Evolutionary conservation across 2,888 invertebrate species (phyloP), one percentile per base, ranked within the genome.

Genomic region (Sinhomidia bicolor): DNA sequence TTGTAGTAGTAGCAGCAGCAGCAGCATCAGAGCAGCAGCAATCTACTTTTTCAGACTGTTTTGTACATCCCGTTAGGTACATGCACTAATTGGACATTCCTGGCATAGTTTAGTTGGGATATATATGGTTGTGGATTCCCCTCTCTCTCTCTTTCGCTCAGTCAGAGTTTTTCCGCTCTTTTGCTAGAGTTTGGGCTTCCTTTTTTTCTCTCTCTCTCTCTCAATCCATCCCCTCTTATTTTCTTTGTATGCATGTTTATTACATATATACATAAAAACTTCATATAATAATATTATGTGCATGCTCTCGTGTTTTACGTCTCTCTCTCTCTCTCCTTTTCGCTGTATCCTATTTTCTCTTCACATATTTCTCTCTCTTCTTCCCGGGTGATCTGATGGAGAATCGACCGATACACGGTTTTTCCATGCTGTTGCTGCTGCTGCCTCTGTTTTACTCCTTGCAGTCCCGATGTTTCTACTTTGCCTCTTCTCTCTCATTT

Each of bases 71-170:
- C 94, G 94, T 94, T 94, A 94, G 92, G 93, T 93, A 94, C 95
- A 95, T 95, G 96, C 97, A 97, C 97, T 97, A 97, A 97, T 97
- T 97, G 97, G 97, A 96, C 97, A 97, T 97, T 97, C 97, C 97
- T 97, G 96, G 96, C 97, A 97, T 97, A 97, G 97, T 97, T 97
- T 96, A 89, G 91, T 91, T 90, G 91, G 90, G 89, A 90, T 88
- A 83, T 87, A 89, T 91, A 91, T 91, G 89, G 90, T 87, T 89
- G 89, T 89, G 90, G 88, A 91, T 91, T 92, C 90, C 91, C 91
- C 91, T 47, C 47, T 62, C 62, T 65, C 65, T 65, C 86, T 83
- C 89, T 86, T 60, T 86, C 71, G 29, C 57, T 36, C 86, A 71
- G 47, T 51, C 68, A 74, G 84, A 83, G 85, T 79, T 86, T 86